Evolutionary conservation across 2,113 vertebrate species (phyloP).

Genomic region (Cololabis saira): DNA sequence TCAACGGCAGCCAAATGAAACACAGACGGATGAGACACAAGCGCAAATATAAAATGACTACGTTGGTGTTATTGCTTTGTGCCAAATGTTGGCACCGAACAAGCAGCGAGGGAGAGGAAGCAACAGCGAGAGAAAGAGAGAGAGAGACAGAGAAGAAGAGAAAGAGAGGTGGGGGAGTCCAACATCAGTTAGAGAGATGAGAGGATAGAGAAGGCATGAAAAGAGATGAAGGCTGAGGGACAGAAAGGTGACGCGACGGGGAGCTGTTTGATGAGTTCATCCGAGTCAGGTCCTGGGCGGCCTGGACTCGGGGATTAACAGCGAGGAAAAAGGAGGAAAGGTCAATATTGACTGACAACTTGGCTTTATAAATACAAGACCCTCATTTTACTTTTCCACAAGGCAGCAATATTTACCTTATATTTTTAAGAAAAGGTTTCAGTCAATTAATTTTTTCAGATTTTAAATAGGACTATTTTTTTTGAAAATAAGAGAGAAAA

Average conservation of each 20-base stretch:
- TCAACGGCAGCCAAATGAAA: not conserved
- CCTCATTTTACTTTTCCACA: slow-evolving; percentile 36
- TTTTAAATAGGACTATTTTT: no score
- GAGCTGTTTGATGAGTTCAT: slow-evolving; percentile 72
- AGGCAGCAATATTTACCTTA: slow-evolving; percentile 19
- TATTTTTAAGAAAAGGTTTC: slow-evolving; percentile 22
- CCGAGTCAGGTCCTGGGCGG: slow-evolving; percentile 63
- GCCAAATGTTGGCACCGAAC: not conserved
- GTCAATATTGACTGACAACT: slow-evolving; percentile 69
- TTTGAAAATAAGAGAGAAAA: no score
- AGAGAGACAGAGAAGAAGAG: slow-evolving; percentile 16
- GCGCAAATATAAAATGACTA: slow-evolving; percentile 27
- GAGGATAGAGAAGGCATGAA: slow-evolving; percentile 42
- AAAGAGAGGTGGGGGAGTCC: not conserved
- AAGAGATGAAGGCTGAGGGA: slow-evolving; percentile 39
- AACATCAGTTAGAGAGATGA: slow-evolving; percentile 67
- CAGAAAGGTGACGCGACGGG: slow-evolving; percentile 44
- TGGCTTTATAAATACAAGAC: slow-evolving; percentile 30
- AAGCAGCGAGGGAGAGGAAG: not conserved
- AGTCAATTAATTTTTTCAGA: not conserved
- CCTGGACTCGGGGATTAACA: slow-evolving; percentile 63
- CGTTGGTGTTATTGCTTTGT: slow-evolving; percentile 24
- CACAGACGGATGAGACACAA: slow-evolving; percentile 14
- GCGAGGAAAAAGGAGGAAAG: slow-evolving; percentile 62
- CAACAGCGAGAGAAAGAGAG: not conserved